These are phyloP conservation scores for Hirudinaria manillensis DNA, from an alignment of 2,888 invertebrate species.

Conservation along the genomic window DNA sequence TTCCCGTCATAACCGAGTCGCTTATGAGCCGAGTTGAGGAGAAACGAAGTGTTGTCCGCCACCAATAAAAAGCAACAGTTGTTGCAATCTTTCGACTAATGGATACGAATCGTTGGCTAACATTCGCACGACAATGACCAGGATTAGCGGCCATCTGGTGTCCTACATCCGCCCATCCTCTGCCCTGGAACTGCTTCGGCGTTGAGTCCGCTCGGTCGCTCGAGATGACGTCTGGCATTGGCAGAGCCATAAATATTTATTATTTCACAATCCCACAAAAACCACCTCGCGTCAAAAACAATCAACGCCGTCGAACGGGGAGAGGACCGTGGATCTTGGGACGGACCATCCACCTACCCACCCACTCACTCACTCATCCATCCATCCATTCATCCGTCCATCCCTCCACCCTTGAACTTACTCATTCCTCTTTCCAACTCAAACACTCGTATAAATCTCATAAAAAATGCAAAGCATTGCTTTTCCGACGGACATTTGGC, in stretches of 20 bases:
- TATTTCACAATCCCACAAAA: constrained; percentile 14
- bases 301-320: constrained; percentile 10
- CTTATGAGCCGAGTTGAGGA: too few relatives aligned
- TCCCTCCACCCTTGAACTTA: too few relatives aligned
- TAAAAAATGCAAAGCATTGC: too few relatives aligned
- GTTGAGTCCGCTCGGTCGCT: constrained; percentile 7
- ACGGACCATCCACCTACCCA: neutral
- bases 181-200: neutral
- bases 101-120: too few relatives aligned
- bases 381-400: too few relatives aligned
- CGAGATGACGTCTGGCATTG: neutral
- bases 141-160: neutral
- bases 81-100: too few relatives aligned
- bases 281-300: constrained; percentile 8
- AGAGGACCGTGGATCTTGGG: neutral
- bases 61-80: too few relatives aligned
- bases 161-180: neutral
- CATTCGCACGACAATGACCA: neutral
- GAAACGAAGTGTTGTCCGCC: too few relatives aligned
- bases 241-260: constrained; percentile 23
- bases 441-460: too few relatives aligned
- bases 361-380: too few relatives aligned
- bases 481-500: too few relatives aligned
- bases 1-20: neutral
- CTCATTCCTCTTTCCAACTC: too few relatives aligned